These are phyloP conservation scores for Brachypodius melanocephalos DNA, from an alignment of 2,113 vertebrate species.

Conservation along the genomic window DNA sequence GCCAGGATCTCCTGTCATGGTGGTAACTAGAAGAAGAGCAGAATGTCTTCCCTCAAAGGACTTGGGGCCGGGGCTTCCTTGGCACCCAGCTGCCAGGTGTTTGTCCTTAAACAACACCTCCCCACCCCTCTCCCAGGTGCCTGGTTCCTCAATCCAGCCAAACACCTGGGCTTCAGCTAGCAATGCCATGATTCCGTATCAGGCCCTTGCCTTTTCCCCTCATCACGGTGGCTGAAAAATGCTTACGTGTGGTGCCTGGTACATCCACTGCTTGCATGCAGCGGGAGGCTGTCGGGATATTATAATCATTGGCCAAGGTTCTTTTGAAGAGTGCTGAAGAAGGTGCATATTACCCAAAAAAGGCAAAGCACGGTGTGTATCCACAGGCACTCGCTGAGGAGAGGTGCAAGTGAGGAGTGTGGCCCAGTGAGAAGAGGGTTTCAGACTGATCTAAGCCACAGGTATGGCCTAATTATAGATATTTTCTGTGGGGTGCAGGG, in stretches of 20 bases:
- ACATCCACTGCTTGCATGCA: not conserved
- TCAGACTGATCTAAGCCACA: not conserved
- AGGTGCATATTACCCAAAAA: not conserved
- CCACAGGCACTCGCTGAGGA: not conserved
- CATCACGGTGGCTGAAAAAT: not conserved
- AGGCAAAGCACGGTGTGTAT: rapidly evolving
- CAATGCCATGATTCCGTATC: not conserved
- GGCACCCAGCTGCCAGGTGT: not conserved
- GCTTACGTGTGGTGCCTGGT: rapidly evolving
- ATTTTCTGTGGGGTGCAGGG: not conserved
- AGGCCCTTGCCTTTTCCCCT: not conserved
- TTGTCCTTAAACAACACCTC: not conserved
- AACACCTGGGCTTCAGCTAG: not conserved
- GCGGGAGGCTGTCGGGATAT: not conserved
- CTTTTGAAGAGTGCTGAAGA: not conserved
- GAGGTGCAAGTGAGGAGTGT: rapidly evolving
- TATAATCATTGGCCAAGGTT: not conserved
- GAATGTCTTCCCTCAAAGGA: not conserved
- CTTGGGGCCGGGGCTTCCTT: not conserved
- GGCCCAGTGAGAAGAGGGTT: not conserved
- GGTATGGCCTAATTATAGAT: not conserved
- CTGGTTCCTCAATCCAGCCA: not conserved
- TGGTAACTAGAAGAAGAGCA: not conserved
- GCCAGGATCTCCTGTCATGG: not conserved
- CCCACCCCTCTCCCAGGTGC: rapidly evolving